Evolutionary conservation across 53 echinoderm and acorn worm species (phyloP), one percentile per base, ranked within the genome.

Genomic region (Pentamera pediparva): DNA sequence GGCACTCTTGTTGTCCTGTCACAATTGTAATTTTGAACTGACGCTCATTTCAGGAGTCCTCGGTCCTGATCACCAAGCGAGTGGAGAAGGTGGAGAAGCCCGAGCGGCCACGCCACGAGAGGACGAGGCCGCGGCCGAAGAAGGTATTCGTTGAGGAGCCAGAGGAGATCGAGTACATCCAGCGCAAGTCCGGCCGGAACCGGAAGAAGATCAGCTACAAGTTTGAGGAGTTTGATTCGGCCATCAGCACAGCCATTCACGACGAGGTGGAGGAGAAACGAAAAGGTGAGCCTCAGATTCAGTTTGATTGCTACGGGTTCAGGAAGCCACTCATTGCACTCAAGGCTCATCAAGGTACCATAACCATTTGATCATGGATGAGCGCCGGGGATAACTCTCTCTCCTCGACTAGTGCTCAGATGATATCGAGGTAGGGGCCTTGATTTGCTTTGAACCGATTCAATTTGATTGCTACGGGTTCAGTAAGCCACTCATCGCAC

Each of bases 181-280:
- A 79, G 63, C 62, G 91, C 37, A 57, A 91, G 35, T 83, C 91
- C 0, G 56, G 80, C 24, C 60, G 91, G 25, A 59, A 48, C 12
- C 71, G 81, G 21, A 88, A 85, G 56, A 79, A 85, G 4, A 88
- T 96, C 60, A 91, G 83, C 78, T 96, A 96, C 62, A 91, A 88
- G 43, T 96, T 96, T 88, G 91, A 96, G 28, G 96, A 96, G 37
- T 96, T 88, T 81, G 96, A 96, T 52, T 28, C 88, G 7, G 91
- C 91, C 29, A 96, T 96, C 57, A 86, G 91, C 43, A 85, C 96
- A 5, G 96, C 96, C 29, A 96, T 96, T 31, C 50, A 74, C 45
- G 91, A 96, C 1, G 91, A 96, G 56, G 88, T 91, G n/a, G 88
- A 76, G 43, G 88, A 91, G 59, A 84, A 88, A 39, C 85, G 85